phyloP scores from a whole-genome alignment of 1,140 invertebrate species.

The Laupala kohalensis region DNA sequence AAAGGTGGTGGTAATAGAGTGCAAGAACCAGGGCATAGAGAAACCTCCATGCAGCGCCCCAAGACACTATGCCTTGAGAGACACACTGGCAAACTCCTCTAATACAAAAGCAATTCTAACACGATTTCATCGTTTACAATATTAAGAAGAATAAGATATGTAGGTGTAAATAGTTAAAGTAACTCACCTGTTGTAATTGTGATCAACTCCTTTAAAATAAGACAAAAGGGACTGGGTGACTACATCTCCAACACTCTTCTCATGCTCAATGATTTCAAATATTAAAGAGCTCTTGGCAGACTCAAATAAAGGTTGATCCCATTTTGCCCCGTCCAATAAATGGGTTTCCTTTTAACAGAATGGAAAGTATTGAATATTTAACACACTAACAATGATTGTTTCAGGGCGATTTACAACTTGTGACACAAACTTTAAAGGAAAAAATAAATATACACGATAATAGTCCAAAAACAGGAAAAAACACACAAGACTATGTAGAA shows the following conservation, averaged over 20 bases:
- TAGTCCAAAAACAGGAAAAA: no score
- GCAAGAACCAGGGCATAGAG: background rate
- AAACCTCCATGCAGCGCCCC: background rate
- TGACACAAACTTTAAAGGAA: no score
- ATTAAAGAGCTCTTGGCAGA: constrained; percentile 73
- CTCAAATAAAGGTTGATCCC: constrained; percentile 61
- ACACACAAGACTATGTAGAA: no score
- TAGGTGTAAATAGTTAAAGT: background rate
- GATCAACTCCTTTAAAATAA: constrained; percentile 52
- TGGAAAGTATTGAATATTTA: constrained; percentile 1
- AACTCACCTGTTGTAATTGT: constrained; percentile 51
- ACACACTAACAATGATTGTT: background rate
- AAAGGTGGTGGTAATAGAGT: no score
- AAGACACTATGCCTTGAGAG: background rate
- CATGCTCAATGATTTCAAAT: constrained; percentile 67
- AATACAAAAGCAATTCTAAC: no score
- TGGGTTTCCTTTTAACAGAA: constrained; percentile 43
- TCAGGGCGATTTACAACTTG: no score
- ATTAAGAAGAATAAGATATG: background rate
- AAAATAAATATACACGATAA: no score
- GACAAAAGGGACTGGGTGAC: constrained; percentile 53
- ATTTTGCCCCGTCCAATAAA: constrained; percentile 40
- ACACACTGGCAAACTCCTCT: no score
- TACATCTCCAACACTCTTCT: constrained; percentile 60
- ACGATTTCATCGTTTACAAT: no score